Conservation (phyloP, 1,140 invertebrate species). For the Pinna nobilis region DNA sequence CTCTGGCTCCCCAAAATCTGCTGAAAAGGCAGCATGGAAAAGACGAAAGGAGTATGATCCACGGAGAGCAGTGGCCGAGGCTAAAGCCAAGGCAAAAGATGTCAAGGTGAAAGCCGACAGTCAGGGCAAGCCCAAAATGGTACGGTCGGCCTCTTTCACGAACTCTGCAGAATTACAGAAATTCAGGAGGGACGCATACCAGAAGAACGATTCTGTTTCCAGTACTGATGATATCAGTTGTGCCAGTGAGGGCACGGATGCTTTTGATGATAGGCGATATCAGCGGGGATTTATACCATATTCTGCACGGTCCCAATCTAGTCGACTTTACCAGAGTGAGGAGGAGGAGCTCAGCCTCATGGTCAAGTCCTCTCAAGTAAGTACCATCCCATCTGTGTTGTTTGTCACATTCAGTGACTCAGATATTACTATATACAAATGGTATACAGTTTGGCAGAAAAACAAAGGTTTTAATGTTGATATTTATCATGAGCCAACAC, state of each 20-base stretch:
- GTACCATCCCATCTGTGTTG: neutral
- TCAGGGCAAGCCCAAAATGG: conserved; percentile 49
- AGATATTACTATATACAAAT: too few relatives aligned
- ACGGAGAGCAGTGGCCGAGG: conserved; percentile 87
- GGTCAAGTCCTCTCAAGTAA: conserved; percentile 58
- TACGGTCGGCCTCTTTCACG: conserved; percentile 65
- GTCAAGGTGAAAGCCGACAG: conserved; percentile 36
- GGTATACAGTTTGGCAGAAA: too few relatives aligned
- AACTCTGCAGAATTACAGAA: conserved; percentile 54
- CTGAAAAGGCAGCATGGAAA: conserved; percentile 94
- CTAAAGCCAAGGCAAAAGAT: conserved; percentile 63
- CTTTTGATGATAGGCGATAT: conserved; percentile 42
- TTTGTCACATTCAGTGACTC: too few relatives aligned
- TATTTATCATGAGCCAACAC: too few relatives aligned
- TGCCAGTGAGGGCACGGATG: conserved; percentile 46
- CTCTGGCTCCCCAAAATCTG: conserved; percentile 67
- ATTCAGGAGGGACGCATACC: conserved; percentile 41
- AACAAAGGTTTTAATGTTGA: too few relatives aligned
- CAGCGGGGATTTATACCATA: conserved; percentile 55
- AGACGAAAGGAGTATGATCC: conserved; percentile 92
- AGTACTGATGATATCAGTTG: conserved; percentile 58
- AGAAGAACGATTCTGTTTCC: conserved; percentile 52
- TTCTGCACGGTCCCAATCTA: conserved; percentile 46
- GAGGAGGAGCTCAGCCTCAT: conserved; percentile 63
- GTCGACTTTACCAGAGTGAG: conserved; percentile 54